These are phyloP conservation scores for Lasioglossum villosulum DNA, from an alignment of 2,888 invertebrate genomes.

Conservation along the genomic window DNA sequence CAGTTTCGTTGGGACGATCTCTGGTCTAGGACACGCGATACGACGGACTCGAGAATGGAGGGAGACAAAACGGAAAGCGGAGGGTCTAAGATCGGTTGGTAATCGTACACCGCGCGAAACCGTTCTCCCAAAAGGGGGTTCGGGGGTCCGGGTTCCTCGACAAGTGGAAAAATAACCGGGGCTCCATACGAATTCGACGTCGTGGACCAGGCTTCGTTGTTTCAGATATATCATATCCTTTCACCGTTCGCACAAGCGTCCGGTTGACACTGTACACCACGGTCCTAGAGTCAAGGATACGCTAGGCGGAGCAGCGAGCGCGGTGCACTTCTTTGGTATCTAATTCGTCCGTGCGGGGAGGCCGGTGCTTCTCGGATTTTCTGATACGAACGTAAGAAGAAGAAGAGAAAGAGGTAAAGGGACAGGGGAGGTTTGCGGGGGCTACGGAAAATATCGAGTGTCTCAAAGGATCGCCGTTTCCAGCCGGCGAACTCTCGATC, in stretches of 20 bases:
- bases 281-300: slow-evolving; percentile 57
- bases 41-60: slow-evolving; percentile 12
- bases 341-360: slow-evolving; percentile 54
- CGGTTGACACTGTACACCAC: slow-evolving; percentile 55
- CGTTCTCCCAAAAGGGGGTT: slow-evolving; percentile 23
- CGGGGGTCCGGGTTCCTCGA: background rate
- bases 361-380: slow-evolving; percentile 61
- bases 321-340: slow-evolving; percentile 60
- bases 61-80: slow-evolving; percentile 37
- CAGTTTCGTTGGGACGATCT: too few relatives aligned
- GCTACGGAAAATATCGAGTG: slow-evolving; percentile 62
- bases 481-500: slow-evolving; percentile 10
- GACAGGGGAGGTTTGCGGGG: slow-evolving; percentile 24
- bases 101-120: slow-evolving; percentile 70
- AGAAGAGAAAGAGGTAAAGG: background rate
- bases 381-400: slow-evolving; percentile 51
- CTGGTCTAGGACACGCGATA: slow-evolving; percentile 51
- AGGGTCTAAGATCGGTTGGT: slow-evolving; percentile 46
- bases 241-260: slow-evolving; percentile 50
- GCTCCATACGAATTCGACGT: background rate
- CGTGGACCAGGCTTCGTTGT: background rate
- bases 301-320: slow-evolving; percentile 43
- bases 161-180: background rate
- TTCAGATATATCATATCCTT: slow-evolving; percentile 31
- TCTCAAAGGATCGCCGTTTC: slow-evolving; percentile 63